Conservation (phyloP, 1,140 invertebrate species). For the Drosophila eugracilis region DNA sequence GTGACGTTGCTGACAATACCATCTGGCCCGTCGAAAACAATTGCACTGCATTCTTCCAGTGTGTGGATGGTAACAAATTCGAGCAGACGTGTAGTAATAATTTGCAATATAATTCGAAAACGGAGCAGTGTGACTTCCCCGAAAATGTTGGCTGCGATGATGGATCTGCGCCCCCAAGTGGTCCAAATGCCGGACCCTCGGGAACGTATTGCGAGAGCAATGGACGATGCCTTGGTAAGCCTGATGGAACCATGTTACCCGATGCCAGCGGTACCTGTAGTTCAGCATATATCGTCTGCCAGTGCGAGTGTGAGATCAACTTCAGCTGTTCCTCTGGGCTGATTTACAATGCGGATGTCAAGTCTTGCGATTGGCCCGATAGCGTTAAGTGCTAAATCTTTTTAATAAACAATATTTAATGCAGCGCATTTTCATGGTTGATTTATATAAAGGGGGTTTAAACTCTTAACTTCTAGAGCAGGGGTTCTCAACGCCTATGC, state of each 20-base stretch:
- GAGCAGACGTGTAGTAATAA: conserved; percentile 48
- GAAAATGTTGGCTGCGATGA: conserved; percentile 53
- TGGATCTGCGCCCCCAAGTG: conserved; percentile 55
- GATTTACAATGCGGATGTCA: conserved; percentile 3
- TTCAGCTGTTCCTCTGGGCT: conserved; percentile 30
- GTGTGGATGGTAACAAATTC: conserved; percentile 31
- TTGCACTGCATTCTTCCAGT: conserved; percentile 59
- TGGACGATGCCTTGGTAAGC: conserved; percentile 40
- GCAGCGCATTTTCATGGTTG: conserved; percentile 23
- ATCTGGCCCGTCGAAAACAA: conserved; percentile 41
- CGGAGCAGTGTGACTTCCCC: conserved; percentile 46
- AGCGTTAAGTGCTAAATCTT: conserved; percentile 36
- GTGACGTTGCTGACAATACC: conserved; percentile 37
- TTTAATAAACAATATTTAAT: conserved; percentile 31
- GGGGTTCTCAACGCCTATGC: too few relatives aligned
- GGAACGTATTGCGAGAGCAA: conserved; percentile 58
- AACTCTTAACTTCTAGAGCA: too few relatives aligned
- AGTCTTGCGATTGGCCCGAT: conserved; percentile 50
- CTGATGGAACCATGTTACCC: conserved; percentile 38
- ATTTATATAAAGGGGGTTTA: too few relatives aligned
- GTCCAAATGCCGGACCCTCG: conserved; percentile 65
- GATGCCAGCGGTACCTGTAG: conserved; percentile 4
- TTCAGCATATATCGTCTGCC: conserved; percentile 49
- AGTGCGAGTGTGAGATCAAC: conserved; percentile 65
- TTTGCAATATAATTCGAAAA: conserved; percentile 42